Base-by-base conservation (phyloP, 2,888 invertebrate species). In the Endomychus coccineus region DNA sequence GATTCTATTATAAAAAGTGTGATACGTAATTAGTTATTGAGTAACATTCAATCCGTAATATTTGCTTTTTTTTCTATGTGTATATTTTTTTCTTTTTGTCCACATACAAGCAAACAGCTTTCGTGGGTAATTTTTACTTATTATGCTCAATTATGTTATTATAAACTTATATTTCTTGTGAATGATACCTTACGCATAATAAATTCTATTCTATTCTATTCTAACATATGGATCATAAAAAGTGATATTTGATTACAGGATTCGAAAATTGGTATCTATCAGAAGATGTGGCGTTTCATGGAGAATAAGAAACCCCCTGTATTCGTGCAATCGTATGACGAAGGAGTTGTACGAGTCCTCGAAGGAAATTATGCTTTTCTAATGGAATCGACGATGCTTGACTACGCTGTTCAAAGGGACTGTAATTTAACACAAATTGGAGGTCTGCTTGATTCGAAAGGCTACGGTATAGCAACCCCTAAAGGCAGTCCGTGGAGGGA, bases 381-480 rank as follows among this genome's bases (percentile, higher is more conserved):
- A 11, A 95, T 97, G 89, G 97, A 98, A 69, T 95, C 94, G 0
- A 92, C 96, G 0, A 94, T 94, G 83, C 69, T 97, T 42, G 97
- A 98, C 65, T 98, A 95, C 59, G 79, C 83, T 6, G 89, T 91
- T n/a, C 87, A 91, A 66, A 71, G 95, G 28, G 88, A 96, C 61
- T 97, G 96, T 59, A 94, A 96, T 60, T 70, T 97, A 32, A 96
- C 94, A n/a, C 95, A 96, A 71, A 88, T 97, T 36, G 96, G 95
- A 0, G 95, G 95, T 0, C 71, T 83, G 16, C 67, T 86, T 15
- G 85, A 86, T 55, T 80, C 27, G 78, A 61, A 79, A 69, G 91
- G 94, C 15, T 97, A 97, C 66, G 97, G 97, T 13, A 95, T 98
- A 50, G 97, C 95, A 0, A 90, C 95, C 1, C 92, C 91, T 42